Percentiles rank a stretch among this genome's conserved stretches.
Evolutionary conservation across 2,888 invertebrate genomes (phyloP).

Genomic region (Eulithis prunata): DNA sequence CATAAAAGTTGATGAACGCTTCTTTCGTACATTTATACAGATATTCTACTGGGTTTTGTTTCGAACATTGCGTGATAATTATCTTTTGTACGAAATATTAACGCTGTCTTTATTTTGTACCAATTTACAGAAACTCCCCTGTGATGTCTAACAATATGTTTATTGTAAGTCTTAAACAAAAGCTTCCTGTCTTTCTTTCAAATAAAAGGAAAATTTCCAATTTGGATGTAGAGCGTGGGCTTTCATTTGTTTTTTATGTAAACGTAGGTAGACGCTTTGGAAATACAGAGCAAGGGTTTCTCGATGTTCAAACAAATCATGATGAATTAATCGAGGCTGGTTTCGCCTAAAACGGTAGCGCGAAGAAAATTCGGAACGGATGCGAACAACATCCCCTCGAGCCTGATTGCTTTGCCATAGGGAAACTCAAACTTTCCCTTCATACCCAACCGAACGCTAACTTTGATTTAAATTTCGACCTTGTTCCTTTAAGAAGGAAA

Average conservation of each 20-base stretch:
- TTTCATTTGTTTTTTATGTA: conserved; percentile 41
- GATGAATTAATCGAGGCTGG: conserved; percentile 66
- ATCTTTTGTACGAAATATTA: conserved; percentile 5
- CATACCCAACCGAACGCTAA: conserved; percentile 5
- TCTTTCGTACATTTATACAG: not conserved
- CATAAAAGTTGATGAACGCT: not conserved
- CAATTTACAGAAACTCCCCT: conserved; percentile 28
- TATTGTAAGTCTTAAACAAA: conserved; percentile 27
- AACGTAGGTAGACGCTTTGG: conserved; percentile 41
- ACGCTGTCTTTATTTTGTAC: conserved; percentile 12
- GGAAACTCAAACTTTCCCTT: conserved; percentile 51
- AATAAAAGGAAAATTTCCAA: conserved; percentile 41
- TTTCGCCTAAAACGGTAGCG: conserved; percentile 52
- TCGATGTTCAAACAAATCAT: conserved; percentile 54
- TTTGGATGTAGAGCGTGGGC: conserved; percentile 37
- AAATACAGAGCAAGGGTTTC: conserved; percentile 45
- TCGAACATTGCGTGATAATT: conserved; percentile 7
- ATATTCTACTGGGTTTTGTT: not conserved
- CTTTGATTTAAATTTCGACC: not conserved
- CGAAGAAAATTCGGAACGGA: conserved; percentile 53
- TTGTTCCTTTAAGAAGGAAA: not conserved
- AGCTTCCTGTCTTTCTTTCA: conserved; percentile 32
- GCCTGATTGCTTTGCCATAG: conserved; percentile 57
- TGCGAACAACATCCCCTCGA: conserved; percentile 60
- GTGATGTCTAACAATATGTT: conserved; percentile 19